Percentiles rank a stretch among this genome's conserved stretches.
Conservation (phyloP, 1,140 invertebrate genomes). For the Bombus fervidus region DNA sequence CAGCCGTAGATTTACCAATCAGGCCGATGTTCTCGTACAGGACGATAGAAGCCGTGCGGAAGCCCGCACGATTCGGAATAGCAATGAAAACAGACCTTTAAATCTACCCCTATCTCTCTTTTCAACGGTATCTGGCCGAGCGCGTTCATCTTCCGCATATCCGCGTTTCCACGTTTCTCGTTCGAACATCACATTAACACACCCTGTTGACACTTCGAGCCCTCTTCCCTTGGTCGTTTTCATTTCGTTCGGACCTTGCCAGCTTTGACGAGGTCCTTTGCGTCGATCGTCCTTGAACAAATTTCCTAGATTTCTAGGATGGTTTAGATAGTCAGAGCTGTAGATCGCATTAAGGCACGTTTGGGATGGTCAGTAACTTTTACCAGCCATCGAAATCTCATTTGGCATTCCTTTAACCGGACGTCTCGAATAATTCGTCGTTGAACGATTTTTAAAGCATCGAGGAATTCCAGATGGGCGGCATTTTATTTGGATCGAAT, state of each 20-base stretch:
- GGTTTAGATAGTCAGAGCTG: background rate
- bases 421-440: constrained; percentile 16
- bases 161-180: constrained; percentile 13
- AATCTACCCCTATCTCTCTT: constrained; percentile 62
- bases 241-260: background rate
- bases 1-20: constrained; percentile 74
- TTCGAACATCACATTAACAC: background rate
- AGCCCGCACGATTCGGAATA: constrained; percentile 70
- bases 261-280: background rate
- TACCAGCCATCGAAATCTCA: background rate
- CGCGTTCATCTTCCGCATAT: background rate
- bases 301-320: background rate
- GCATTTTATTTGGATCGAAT: constrained; percentile 58
- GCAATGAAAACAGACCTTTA: constrained; percentile 70
- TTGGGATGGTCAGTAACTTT: background rate
- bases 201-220: constrained; percentile 3
- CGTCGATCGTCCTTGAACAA: background rate
- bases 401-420: background rate
- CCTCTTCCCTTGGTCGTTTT: background rate
- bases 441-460: constrained; percentile 17
- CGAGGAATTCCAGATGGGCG: constrained; percentile 14
- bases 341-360: background rate
- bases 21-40: constrained; percentile 62
- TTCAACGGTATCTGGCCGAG: constrained; percentile 13
- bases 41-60: constrained; percentile 71